Evolutionary conservation across 2,113 vertebrate genomes (phyloP).

Genomic region (Leuciscus idus): DNA sequence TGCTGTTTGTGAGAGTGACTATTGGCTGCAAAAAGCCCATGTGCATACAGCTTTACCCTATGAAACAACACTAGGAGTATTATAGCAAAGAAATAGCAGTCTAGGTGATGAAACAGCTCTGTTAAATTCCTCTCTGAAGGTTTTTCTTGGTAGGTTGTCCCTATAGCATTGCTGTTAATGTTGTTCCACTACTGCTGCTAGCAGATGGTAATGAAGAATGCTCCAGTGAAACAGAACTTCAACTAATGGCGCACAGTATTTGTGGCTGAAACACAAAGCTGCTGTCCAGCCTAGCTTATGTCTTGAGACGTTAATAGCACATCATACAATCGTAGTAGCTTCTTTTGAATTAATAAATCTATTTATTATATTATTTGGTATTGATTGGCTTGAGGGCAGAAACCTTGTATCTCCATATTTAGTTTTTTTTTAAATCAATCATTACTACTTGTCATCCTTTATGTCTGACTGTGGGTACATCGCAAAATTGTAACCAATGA

Average conservation of each 20-base stretch:
- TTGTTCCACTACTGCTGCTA: slow-evolving; percentile 20
- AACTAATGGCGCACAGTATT: slow-evolving; percentile 26
- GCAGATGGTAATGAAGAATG: slow-evolving; percentile 53
- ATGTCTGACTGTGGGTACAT: too few species aligned
- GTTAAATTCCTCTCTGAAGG: slow-evolving; percentile 16
- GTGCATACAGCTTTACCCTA: neutral
- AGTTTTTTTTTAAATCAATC: too few species aligned
- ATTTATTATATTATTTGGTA: too few species aligned
- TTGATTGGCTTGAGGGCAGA: too few species aligned
- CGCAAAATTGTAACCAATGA: too few species aligned
- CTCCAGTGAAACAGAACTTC: slow-evolving; percentile 49
- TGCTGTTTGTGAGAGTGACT: neutral
- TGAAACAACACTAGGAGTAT: neutral
- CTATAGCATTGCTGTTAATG: slow-evolving; percentile 34
- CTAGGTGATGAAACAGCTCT: slow-evolving; percentile 3
- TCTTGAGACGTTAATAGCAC: neutral
- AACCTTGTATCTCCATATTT: too few species aligned
- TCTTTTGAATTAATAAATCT: too few species aligned
- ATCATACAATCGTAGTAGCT: too few species aligned
- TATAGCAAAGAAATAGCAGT: neutral
- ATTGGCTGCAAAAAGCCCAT: neutral
- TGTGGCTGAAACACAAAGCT: neutral
- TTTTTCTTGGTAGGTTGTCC: slow-evolving; percentile 5
- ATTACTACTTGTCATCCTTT: too few species aligned
- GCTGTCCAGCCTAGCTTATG: neutral